phyloP scores from a whole-genome alignment of 2,888 invertebrate species.

The Chrysolina americana region DNA sequence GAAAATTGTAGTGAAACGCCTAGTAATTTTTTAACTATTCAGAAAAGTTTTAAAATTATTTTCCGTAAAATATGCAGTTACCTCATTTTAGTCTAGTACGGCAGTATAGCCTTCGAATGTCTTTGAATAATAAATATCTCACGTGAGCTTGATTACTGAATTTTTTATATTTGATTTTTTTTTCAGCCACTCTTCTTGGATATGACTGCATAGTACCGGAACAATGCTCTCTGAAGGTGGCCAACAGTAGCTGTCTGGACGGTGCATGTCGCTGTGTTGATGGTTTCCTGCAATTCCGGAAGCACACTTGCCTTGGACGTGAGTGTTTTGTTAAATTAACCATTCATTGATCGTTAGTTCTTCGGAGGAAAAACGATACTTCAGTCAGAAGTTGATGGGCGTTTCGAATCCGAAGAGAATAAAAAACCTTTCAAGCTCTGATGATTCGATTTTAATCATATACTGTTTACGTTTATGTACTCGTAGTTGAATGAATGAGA shows the following conservation, averaged over 20 bases:
- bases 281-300: conserved; percentile 88
- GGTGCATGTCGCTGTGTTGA: conserved; percentile 88
- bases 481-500: too few relatives aligned
- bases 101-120: neutral
- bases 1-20: too few relatives aligned
- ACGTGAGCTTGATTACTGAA: too few relatives aligned
- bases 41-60: too few relatives aligned
- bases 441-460: neutral
- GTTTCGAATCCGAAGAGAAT: neutral
- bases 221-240: conserved; percentile 90
- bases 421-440: neutral
- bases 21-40: too few relatives aligned
- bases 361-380: neutral
- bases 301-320: conserved; percentile 93
- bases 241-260: conserved; percentile 88
- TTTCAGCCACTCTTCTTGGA: conserved; percentile 86
- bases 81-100: too few relatives aligned
- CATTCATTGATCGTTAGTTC: neutral
- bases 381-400: neutral
- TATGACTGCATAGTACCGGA: conserved; percentile 87
- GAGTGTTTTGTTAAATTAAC: conserved; percentile 71
- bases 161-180: conserved; percentile 38
- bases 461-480: too few relatives aligned
- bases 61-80: too few relatives aligned
- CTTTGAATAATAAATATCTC: too few relatives aligned